phyloP scores from a whole-genome alignment of 1,140 invertebrate species.

The Mesaphorura yosii region DNA sequence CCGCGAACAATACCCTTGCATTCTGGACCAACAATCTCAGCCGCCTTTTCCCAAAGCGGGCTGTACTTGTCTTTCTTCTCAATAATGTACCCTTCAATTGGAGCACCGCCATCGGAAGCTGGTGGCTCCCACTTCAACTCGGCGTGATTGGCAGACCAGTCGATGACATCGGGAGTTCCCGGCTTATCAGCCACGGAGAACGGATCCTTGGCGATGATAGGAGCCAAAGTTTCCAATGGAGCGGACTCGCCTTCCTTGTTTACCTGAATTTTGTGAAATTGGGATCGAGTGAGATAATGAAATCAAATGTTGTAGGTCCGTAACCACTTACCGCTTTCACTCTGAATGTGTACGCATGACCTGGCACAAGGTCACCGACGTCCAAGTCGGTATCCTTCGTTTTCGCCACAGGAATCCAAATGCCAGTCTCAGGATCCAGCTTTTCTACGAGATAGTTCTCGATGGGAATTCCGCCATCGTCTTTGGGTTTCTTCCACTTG shows the following conservation, averaged over 20 bases:
- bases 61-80: conserved; percentile 95
- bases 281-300: too few species aligned
- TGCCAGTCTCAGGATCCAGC: conserved; percentile 76
- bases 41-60: conserved; percentile 77
- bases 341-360: conserved; percentile 95
- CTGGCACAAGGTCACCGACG: conserved; percentile 75
- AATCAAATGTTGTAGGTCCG: neutral
- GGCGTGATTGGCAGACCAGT: conserved; percentile 83
- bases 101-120: conserved; percentile 71
- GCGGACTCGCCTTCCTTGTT: conserved; percentile 96
- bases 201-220: conserved; percentile 92
- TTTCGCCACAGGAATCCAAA: conserved; percentile 79
- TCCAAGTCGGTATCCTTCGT: conserved; percentile 69
- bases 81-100: conserved; percentile 86
- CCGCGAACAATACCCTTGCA: conserved; percentile 67
- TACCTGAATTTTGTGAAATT: too few species aligned
- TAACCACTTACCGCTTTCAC: conserved; percentile 59
- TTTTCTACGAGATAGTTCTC: conserved; percentile 94
- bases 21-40: conserved; percentile 59
- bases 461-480: conserved; percentile 92
- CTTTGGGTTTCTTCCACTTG: conserved; percentile 87
- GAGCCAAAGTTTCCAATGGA: conserved; percentile 80
- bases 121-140: conserved; percentile 76
- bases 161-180: conserved; percentile 69
- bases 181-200: conserved; percentile 74